Percentiles rank a stretch among this genome's conserved stretches.
These are phyloP conservation scores for Thera britannica DNA, from an alignment of 2,888 invertebrate genomes.

Conservation along the genomic window DNA sequence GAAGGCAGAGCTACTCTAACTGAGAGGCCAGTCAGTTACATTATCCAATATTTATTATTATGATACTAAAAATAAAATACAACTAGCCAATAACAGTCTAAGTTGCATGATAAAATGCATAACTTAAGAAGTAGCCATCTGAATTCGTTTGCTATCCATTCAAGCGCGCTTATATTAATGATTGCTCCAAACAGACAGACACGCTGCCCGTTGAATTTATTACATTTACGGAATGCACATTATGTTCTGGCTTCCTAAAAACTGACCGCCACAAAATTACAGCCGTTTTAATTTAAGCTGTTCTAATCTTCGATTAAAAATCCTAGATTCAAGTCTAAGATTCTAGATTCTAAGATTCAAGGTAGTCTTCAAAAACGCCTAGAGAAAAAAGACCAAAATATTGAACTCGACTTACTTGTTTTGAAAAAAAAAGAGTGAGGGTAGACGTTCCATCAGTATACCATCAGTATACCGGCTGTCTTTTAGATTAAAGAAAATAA, in stretches of 20 bases:
- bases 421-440: no score
- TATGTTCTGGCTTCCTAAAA: background rate
- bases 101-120: slow-evolving; percentile 23
- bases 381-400: no score
- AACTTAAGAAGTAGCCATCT: slow-evolving; percentile 24
- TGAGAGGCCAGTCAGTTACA: no score
- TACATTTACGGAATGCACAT: slow-evolving; percentile 25
- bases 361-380: no score
- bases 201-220: slow-evolving; percentile 31
- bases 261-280: background rate
- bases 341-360: no score
- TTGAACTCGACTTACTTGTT: no score
- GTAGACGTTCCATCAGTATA: no score
- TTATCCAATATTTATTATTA: slow-evolving; percentile 2
- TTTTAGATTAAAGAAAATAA: no score
- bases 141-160: slow-evolving; percentile 30
- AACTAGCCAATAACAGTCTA: slow-evolving; percentile 18
- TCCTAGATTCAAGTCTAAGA: no score
- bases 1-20: no score
- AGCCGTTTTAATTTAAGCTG: background rate
- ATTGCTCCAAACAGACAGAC: slow-evolving; percentile 28
- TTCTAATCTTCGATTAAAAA: no score
- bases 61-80: slow-evolving; percentile 17
- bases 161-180: slow-evolving; percentile 34
- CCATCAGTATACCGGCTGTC: no score